A percentile compares a stretch with the other conserved stretches of the same genome.
Evolutionary conservation across 2,888 invertebrate genomes (phyloP).

Genomic region (Tipula lateralis): DNA sequence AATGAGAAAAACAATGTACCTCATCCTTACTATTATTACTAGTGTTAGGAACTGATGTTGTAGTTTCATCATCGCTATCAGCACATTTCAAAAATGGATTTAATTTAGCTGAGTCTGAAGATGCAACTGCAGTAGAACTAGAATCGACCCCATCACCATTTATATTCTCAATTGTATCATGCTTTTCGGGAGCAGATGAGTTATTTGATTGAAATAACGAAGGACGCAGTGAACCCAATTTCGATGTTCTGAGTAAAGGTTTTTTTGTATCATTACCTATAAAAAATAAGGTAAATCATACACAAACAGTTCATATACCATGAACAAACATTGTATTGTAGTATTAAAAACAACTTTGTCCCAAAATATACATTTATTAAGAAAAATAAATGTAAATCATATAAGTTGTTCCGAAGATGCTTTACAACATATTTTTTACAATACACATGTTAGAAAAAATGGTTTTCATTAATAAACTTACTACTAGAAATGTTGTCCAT

Average conservation of each 20-base stretch:
- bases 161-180: not conserved
- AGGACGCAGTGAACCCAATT: slow-evolving; percentile 32
- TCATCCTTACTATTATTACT: not conserved
- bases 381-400: not conserved
- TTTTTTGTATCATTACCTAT: not conserved
- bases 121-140: not conserved
- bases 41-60: not conserved
- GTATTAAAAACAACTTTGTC: not conserved
- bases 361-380: not conserved
- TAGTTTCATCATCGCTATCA: slow-evolving; percentile 29
- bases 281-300: not conserved
- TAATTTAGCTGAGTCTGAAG: not conserved
- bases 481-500: not conserved
- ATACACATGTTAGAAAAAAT: not conserved
- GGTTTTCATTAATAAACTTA: not conserved
- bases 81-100: slow-evolving; percentile 30
- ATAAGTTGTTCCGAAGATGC: not conserved
- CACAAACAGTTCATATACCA: not conserved
- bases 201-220: slow-evolving; percentile 32
- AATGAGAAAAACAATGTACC: too few relatives aligned
- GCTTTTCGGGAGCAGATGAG: not conserved
- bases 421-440: not conserved
- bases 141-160: not conserved
- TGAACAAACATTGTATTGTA: not conserved
- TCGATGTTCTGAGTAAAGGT: slow-evolving; percentile 12